Evolutionary conservation across 2,797 vertebrate genomes (phyloP).

Genomic region (Orientallactaga sibirica): DNA sequence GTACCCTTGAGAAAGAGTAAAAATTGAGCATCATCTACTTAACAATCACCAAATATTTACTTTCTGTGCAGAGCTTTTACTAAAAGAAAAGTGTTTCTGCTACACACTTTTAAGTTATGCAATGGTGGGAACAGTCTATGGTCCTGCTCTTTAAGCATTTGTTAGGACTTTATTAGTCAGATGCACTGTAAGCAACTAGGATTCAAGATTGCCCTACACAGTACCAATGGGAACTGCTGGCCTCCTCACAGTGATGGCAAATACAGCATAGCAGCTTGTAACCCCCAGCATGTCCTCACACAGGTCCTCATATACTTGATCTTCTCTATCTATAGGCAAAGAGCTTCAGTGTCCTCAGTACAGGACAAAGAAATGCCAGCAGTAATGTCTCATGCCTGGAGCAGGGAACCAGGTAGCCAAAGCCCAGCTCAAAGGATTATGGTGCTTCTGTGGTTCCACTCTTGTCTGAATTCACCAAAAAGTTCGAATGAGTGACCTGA

Average conservation of each 20-base stretch:
- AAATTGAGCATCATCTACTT: background rate
- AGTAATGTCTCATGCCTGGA: background rate
- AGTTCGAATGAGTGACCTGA: slow-evolving; percentile 77
- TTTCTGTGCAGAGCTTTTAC: slow-evolving; percentile 22
- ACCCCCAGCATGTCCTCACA: background rate
- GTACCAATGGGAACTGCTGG: background rate
- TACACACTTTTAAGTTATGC: background rate
- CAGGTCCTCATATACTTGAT: background rate
- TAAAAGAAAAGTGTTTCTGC: background rate
- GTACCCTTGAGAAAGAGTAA: background rate
- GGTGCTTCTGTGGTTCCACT: slow-evolving; percentile 74
- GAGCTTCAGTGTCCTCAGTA: slow-evolving; percentile 39
- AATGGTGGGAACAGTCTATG: background rate
- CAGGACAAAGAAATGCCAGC: background rate
- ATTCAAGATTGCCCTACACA: slow-evolving; percentile 13
- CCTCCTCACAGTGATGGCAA: background rate
- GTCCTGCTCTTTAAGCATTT: background rate
- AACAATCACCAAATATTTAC: background rate
- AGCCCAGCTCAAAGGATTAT: slow-evolving; percentile 72
- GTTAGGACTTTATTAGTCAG: slow-evolving; percentile 28
- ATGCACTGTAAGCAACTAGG: background rate
- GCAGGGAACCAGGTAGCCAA: slow-evolving; percentile 37
- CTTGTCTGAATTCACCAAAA: slow-evolving; percentile 78
- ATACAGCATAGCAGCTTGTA: background rate
- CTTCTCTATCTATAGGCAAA: slow-evolving; percentile 52